Evolutionary conservation across 2,113 vertebrate species (phyloP).

Genomic region (Dicaeum eximium): DNA sequence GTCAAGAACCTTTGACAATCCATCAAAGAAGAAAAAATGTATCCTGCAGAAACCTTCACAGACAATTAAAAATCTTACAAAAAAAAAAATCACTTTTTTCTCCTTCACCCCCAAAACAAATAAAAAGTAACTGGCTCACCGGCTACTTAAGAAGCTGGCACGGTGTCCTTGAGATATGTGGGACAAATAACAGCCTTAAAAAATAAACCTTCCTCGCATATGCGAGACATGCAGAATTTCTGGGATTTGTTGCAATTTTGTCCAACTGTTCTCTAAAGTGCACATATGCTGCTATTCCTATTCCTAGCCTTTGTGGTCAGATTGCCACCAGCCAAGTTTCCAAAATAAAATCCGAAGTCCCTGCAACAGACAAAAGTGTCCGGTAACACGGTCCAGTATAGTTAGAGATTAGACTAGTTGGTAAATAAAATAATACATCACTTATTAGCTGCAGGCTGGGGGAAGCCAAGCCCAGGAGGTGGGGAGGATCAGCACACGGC

Average conservation of each 20-base stretch:
- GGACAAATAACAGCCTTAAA: background rate
- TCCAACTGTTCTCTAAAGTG: background rate
- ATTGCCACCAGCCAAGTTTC: conserved; percentile 36
- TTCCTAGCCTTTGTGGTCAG: conserved; percentile 22
- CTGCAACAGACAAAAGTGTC: conserved; percentile 1
- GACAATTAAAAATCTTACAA: background rate
- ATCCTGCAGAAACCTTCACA: background rate
- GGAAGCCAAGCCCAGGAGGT: background rate
- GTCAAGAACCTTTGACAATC: background rate
- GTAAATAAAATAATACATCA: conserved; percentile 38
- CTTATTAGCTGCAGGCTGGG: background rate
- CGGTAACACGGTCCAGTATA: background rate
- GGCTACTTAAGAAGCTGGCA: background rate
- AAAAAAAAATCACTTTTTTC: background rate
- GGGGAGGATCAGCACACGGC: background rate
- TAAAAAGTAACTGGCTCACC: background rate
- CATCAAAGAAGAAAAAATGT: background rate
- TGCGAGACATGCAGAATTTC: background rate
- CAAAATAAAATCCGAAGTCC: conserved; percentile 34
- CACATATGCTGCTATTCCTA: background rate
- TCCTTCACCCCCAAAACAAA: background rate
- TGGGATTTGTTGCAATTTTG: background rate
- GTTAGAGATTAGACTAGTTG: background rate
- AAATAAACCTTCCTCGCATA: background rate
- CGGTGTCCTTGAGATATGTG: background rate